A percentile compares a stretch with the other conserved stretches of the same genome.
Evolutionary conservation across 2,888 invertebrate genomes (phyloP).

Genomic region (Schrankia costaestrigalis): DNA sequence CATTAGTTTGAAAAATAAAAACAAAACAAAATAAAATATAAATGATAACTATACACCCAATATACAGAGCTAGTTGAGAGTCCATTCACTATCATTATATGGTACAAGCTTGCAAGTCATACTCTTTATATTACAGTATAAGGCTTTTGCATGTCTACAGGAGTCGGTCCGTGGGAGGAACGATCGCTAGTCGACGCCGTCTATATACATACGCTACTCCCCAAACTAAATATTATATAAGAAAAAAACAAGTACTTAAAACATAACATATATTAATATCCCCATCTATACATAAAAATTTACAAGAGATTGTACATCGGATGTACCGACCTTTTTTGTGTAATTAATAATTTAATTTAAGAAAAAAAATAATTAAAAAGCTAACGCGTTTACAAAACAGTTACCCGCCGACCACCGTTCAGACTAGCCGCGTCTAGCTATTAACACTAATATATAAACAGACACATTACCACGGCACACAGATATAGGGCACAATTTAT

Average conservation of each 20-base stretch:
- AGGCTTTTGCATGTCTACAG: slow-evolving; percentile 68
- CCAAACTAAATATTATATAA: slow-evolving; percentile 42
- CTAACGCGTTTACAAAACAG: slow-evolving; percentile 33
- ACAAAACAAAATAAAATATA: slow-evolving; percentile 63
- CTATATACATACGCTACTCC: slow-evolving; percentile 57
- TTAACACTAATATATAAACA: slow-evolving; percentile 37
- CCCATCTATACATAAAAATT: slow-evolving; percentile 77
- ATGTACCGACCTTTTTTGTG: slow-evolving; percentile 45
- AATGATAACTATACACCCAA: slow-evolving; percentile 78
- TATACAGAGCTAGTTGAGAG: slow-evolving; percentile 74
- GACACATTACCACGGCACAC: slow-evolving; percentile 59
- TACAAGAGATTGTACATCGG: slow-evolving; percentile 76
- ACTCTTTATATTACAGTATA: slow-evolving; percentile 64
- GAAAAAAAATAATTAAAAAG: slow-evolving; percentile 49
- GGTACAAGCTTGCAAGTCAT: slow-evolving; percentile 68
- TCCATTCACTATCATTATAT: slow-evolving; percentile 67
- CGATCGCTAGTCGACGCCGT: slow-evolving; percentile 38
- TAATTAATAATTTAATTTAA: slow-evolving; percentile 60
- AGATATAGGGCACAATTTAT: slow-evolving; percentile 66
- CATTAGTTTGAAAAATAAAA: slow-evolving; percentile 68
- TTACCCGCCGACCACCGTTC: slow-evolving; percentile 33
- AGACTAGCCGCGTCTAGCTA: slow-evolving; percentile 38
- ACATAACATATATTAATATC: slow-evolving; percentile 76
- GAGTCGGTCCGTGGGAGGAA: slow-evolving; percentile 42
- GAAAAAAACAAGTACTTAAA: slow-evolving; percentile 58